Percentiles rank a stretch among this genome's conserved stretches.
Evolutionary conservation across 2,797 vertebrate species (phyloP).

Genomic region (Phrynocephalus guinanensis): DNA sequence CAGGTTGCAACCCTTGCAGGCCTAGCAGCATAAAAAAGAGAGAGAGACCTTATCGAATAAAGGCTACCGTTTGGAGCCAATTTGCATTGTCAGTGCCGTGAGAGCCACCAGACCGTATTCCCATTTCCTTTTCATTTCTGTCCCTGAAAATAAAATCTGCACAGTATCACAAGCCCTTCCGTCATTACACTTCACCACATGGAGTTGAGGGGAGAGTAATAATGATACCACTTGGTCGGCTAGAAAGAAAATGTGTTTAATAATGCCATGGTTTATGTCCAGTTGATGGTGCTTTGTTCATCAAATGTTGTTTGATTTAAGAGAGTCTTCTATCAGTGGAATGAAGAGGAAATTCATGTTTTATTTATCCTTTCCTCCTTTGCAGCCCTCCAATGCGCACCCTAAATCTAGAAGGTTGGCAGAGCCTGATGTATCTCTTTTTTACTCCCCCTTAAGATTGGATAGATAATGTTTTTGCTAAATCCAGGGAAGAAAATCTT

Average conservation of each 20-base stretch:
- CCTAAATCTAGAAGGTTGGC: background rate
- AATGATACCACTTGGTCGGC: background rate
- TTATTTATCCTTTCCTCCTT: no score
- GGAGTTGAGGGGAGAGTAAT: conserved; percentile 16
- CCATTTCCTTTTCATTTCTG: conserved; percentile 4
- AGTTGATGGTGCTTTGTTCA: background rate
- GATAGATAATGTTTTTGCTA: background rate
- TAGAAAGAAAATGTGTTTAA: conserved; percentile 41
- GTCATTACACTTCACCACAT: background rate
- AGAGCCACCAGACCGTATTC: background rate
- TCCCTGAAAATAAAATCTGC: conserved; percentile 36
- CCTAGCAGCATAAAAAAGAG: background rate
- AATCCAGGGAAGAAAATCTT: background rate
- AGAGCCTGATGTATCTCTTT: background rate
- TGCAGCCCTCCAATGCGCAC: no score
- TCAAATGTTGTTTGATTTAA: background rate
- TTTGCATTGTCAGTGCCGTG: conserved; percentile 12
- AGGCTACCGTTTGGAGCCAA: conserved; percentile 29
- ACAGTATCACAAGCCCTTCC: conserved; percentile 9
- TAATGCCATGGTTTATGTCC: background rate
- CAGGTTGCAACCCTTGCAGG: conserved; percentile 25
- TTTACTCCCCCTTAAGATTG: background rate
- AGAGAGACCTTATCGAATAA: conserved; percentile 27
- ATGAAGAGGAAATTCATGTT: background rate
- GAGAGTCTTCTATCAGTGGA: background rate